These are phyloP conservation scores for Desmophyllum pertusum DNA, from an alignment of 92 coral and sea anemone genomes.

Conservation along the genomic window DNA sequence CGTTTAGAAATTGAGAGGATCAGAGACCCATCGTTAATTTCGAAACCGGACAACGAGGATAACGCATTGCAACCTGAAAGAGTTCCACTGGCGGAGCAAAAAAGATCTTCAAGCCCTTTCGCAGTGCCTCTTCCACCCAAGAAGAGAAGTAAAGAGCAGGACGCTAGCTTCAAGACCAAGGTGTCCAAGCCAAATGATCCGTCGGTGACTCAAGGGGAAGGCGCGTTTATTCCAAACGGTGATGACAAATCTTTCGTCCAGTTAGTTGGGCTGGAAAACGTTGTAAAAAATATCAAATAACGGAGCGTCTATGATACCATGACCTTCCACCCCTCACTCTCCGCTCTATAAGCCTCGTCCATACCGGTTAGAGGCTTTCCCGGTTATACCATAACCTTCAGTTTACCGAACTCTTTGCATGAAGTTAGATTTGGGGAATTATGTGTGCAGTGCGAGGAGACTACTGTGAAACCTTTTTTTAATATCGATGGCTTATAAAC, in stretches of 20 bases:
- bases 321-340: neutral
- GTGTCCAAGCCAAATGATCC: slow-evolving; percentile 44
- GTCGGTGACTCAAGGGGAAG: slow-evolving; percentile 32
- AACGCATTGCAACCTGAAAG: slow-evolving; percentile 5
- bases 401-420: neutral
- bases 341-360: neutral
- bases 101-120: slow-evolving; percentile 58
- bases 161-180: slow-evolving; percentile 23
- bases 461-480: neutral
- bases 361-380: neutral
- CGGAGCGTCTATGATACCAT: neutral
- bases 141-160: slow-evolving; percentile 35
- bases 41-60: slow-evolving; percentile 13
- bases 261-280: slow-evolving; percentile 91
- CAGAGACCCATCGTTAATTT: slow-evolving; percentile 44
- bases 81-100: slow-evolving; percentile 13
- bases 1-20: slow-evolving; percentile 73
- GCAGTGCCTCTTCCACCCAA: slow-evolving; percentile 85
- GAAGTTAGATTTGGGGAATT: neutral
- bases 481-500: neutral
- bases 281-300: slow-evolving; percentile 65
- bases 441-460: neutral
- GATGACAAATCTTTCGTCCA: slow-evolving; percentile 83
- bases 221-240: slow-evolving; percentile 85
- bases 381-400: neutral